Evolutionary conservation across 1,140 invertebrate species (phyloP).

Genomic region (Brachionus asplanchnoidis): DNA sequence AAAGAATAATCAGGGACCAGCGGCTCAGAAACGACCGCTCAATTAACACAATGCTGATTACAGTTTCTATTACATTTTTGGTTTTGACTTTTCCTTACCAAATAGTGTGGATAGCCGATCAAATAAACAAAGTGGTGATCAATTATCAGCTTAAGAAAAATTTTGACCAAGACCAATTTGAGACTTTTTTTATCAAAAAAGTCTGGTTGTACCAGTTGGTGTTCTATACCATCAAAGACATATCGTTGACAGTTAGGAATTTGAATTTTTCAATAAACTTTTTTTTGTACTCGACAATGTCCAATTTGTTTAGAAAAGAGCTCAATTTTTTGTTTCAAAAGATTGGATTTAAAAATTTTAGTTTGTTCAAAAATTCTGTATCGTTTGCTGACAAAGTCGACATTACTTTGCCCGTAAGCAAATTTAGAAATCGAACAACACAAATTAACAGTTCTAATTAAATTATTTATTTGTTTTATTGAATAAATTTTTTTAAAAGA

Average conservation of each 20-base stretch:
- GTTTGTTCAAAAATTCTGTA: conserved; percentile 6
- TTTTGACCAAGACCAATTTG: background rate
- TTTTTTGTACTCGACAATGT: conserved; percentile 40
- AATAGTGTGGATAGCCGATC: conserved; percentile 22
- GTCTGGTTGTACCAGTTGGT: conserved; percentile 12
- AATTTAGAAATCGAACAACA: background rate
- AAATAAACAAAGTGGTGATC: conserved; percentile 21
- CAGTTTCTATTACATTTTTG: conserved; percentile 14
- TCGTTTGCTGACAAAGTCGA: background rate
- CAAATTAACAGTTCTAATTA: background rate
- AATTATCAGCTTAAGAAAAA: background rate
- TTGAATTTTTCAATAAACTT: conserved; percentile 40
- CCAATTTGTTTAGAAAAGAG: conserved; percentile 39
- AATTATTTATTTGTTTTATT: background rate
- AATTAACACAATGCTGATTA: conserved; percentile 26
- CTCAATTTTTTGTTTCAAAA: conserved; percentile 16
- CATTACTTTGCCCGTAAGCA: background rate
- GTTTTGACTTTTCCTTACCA: conserved; percentile 36
- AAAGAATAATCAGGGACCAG: background rate
- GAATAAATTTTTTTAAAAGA: background rate
- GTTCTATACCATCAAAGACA: conserved; percentile 24
- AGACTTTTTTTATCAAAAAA: conserved; percentile 4
- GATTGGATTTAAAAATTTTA: conserved; percentile 34
- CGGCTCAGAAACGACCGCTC: conserved; percentile 20
- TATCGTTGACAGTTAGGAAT: conserved; percentile 18